Percentiles rank a stretch among this genome's conserved stretches.
These are phyloP conservation scores for Paramormyrops kingsleyae DNA, from an alignment of 2,113 vertebrate genomes.

Conservation along the genomic window DNA sequence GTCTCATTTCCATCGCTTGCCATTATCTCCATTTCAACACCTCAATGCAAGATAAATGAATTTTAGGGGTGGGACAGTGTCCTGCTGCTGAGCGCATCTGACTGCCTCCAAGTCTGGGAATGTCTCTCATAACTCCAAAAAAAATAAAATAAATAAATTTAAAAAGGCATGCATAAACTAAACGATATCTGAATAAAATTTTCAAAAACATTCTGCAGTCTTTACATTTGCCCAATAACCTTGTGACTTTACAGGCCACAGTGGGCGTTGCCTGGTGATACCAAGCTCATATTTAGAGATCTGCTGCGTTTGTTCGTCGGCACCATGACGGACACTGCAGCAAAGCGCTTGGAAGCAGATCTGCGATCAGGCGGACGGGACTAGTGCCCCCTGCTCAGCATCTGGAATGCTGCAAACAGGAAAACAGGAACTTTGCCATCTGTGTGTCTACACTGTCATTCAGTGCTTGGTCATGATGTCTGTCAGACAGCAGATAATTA, in stretches of 20 bases:
- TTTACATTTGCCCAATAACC: neutral
- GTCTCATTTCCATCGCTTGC: neutral
- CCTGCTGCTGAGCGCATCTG: neutral
- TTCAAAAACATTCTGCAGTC: neutral
- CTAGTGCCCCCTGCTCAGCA: neutral
- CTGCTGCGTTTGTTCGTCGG: slow-evolving; percentile 23
- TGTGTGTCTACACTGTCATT: neutral
- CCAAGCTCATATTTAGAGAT: slow-evolving; percentile 31
- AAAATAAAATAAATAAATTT: too few relatives aligned
- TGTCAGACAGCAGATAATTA: neutral
- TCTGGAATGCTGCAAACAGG: neutral
- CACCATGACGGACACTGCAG: slow-evolving; percentile 6
- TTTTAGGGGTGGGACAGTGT: neutral
- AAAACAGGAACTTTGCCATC: neutral
- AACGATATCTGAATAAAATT: neutral
- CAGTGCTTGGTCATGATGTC: neutral
- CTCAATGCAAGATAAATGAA: neutral
- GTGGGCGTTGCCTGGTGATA: slow-evolving; percentile 25
- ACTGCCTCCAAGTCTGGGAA: neutral
- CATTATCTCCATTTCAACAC: neutral
- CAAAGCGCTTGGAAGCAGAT: neutral
- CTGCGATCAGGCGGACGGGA: too few relatives aligned
- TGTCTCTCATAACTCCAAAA: neutral
- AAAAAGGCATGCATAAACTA: neutral
- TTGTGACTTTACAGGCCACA: slow-evolving; percentile 1